phyloP scores from a whole-genome alignment of 2,113 vertebrate species.

The Lophochroa leadbeateri region DNA sequence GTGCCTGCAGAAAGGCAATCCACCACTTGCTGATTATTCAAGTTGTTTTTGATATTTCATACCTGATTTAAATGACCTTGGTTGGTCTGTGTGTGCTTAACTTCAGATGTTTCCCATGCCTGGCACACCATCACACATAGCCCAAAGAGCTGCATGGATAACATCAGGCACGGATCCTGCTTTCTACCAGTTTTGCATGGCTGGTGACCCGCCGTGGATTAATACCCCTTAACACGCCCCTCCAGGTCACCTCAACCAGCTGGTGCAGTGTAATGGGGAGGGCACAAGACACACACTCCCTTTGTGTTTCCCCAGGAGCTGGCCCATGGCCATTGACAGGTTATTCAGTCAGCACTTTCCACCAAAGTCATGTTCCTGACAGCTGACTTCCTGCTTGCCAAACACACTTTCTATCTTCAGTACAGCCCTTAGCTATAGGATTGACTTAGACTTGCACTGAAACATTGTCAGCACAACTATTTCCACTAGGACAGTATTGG shows the following conservation, averaged over 20 bases:
- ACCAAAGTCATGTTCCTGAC: not conserved
- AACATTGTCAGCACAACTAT: not conserved
- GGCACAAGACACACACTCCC: not conserved
- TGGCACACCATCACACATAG: accelerated
- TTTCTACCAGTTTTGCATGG: not conserved
- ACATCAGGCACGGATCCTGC: not conserved
- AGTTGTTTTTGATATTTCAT: not conserved
- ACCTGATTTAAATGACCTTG: not conserved
- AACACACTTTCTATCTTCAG: not conserved
- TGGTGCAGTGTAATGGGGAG: accelerated
- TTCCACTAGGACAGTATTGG: not conserved
- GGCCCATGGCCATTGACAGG: too few species aligned
- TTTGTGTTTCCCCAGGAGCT: not conserved
- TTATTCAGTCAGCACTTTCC: not conserved
- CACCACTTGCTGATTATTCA: not conserved
- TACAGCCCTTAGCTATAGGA: not conserved
- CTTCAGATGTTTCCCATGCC: not conserved
- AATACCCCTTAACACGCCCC: not conserved
- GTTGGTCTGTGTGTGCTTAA: accelerated
- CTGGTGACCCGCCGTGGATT: accelerated
- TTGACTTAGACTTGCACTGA: not conserved
- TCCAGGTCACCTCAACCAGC: not conserved
- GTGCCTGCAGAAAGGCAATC: not conserved
- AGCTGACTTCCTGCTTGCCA: not conserved
- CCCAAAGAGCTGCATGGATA: not conserved